Evolutionary conservation across 2,888 invertebrate genomes (phyloP), one percentile per base, ranked within the genome.

Genomic region (Dasypolia templi): DNA sequence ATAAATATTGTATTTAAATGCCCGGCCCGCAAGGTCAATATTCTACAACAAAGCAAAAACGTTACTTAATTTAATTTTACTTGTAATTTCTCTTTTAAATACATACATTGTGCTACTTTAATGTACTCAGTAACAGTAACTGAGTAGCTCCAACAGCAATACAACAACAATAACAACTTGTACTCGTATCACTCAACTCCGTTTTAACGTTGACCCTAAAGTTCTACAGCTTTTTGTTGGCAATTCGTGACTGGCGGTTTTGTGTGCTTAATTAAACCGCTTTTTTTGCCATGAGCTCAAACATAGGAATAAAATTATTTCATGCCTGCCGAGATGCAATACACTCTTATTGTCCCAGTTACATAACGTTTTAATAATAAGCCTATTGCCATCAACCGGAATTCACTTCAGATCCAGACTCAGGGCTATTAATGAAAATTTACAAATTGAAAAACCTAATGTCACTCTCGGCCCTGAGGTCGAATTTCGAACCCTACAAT

Each of bases 121-220:
- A 62, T 66, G n/a, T 62, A 39, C 59, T 35, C 49, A 66, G 66
- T 29, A 68, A 62, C 68, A 75, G 51, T 42, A 76, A 70, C 35
- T 53, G 68, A 75, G 35, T 46, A 76, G 53, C 32, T 58, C 35
- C 55, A 76, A 64, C 67, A 63, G 75, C 56, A 75, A 62, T 75
- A 69, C 32, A 75, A 79, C 69, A 79, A 62, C 56, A 75, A 61
- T 53, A 73, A 74, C 51, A 75, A 78, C 61, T 71, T 71, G 73
- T 66, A 42, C 53, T 65, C 46, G 46, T 68, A 65, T 73, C 67
- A 71, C 71, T 80, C 71, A 49, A 53, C 68, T 44, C 26, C 26
- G 44, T 68, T 70, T 75, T 79, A 77, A 71, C 75, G 74, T 79
- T 35, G 65, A 79, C 83, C 82, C 72, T 12, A 83, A 84, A 84